Evolutionary conservation across 2,797 vertebrate genomes (phyloP).

Genomic region (Chaunax sp.): DNA sequence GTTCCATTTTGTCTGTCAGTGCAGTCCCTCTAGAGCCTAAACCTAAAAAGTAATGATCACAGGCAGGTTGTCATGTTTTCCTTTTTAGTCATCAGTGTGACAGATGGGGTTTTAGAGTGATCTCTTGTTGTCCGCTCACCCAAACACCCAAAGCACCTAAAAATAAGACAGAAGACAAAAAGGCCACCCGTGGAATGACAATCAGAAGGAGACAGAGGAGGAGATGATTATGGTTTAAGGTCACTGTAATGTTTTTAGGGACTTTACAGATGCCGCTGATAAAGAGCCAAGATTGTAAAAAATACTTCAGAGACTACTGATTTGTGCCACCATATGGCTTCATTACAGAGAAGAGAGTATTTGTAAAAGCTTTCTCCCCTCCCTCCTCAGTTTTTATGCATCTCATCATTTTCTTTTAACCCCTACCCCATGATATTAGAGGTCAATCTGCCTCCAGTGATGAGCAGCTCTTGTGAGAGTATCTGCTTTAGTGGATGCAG

Average conservation of each 20-base stretch:
- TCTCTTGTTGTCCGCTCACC: slow-evolving; percentile 33
- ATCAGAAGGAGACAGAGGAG: slow-evolving; percentile 46
- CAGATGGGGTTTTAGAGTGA: slow-evolving; percentile 52
- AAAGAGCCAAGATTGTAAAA: slow-evolving; percentile 80
- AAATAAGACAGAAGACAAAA: slow-evolving; percentile 50
- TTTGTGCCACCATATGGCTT: slow-evolving; percentile 82
- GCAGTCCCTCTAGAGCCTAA: slow-evolving; percentile 45
- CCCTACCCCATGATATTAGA: slow-evolving; percentile 71
- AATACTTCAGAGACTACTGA: slow-evolving; percentile 78
- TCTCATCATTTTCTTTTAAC: slow-evolving; percentile 79
- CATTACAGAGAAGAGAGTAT: slow-evolving; percentile 74
- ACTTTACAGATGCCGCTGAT: slow-evolving; percentile 78
- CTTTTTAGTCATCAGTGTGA: slow-evolving; percentile 62
- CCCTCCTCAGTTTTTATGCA: slow-evolving; percentile 55
- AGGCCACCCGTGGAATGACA: slow-evolving; percentile 58
- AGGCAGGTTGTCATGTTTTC: slow-evolving; percentile 51
- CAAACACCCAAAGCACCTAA: slow-evolving; percentile 41
- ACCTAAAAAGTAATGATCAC: slow-evolving; percentile 59
- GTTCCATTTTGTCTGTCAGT: slow-evolving; percentile 44
- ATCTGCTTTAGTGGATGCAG: slow-evolving; percentile 71
- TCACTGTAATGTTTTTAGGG: slow-evolving; percentile 77
- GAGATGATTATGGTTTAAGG: slow-evolving; percentile 74
- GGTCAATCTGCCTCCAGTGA: slow-evolving; percentile 79
- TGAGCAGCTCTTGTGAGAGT: slow-evolving; percentile 69
- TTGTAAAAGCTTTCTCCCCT: slow-evolving; percentile 60